These are phyloP conservation scores for Piscicola geometra DNA, from an alignment of 2,888 invertebrate species.

Conservation along the genomic window DNA sequence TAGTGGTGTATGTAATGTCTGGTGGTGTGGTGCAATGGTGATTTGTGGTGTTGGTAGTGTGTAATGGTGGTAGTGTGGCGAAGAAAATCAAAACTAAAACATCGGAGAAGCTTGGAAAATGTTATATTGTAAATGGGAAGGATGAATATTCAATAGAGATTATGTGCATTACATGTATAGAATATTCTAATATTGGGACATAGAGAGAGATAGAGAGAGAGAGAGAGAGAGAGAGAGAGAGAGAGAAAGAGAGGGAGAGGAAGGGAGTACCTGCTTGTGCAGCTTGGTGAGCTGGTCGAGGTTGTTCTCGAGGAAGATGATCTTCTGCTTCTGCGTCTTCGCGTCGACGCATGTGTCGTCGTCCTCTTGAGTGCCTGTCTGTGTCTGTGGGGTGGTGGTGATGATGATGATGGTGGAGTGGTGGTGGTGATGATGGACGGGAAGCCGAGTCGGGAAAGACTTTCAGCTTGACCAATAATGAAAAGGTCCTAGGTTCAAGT, in stretches of 20 bases:
- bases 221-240: slow-evolving; percentile 11
- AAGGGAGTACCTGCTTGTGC: slow-evolving; percentile 59
- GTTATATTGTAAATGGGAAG: background rate
- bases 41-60: too few relatives aligned
- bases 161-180: background rate
- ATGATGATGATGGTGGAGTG: too few relatives aligned
- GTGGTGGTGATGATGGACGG: too few relatives aligned
- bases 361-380: slow-evolving; percentile 45
- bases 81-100: background rate
- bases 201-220: background rate
- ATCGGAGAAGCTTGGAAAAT: too few relatives aligned
- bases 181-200: too few relatives aligned
- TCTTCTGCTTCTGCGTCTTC: slow-evolving; percentile 97
- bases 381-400: background rate
- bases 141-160: background rate
- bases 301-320: slow-evolving; percentile 97
- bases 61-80: too few relatives aligned
- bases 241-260: background rate
- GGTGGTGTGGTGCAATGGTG: too few relatives aligned
- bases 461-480: too few relatives aligned
- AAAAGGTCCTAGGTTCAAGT: too few relatives aligned
- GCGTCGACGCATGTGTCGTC: slow-evolving; percentile 67
- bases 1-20: too few relatives aligned
- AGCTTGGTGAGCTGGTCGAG: slow-evolving; percentile 94
- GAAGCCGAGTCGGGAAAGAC: too few relatives aligned